Evolutionary conservation across 2,797 vertebrate genomes (phyloP).

Genomic region (Cossypha niveicapilla): DNA sequence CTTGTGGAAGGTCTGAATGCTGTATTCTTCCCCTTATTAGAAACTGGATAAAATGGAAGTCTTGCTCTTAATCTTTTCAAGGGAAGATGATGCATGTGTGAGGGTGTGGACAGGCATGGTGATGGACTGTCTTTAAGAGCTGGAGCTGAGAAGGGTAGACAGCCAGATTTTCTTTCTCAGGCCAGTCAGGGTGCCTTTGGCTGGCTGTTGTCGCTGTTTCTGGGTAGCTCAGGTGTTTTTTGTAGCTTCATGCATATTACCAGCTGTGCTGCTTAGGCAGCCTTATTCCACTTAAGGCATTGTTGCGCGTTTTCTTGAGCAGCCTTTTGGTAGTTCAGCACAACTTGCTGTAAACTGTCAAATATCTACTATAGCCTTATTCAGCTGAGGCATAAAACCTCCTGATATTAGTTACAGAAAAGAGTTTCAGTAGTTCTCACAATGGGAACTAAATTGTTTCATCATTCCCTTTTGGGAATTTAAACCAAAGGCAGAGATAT

Average conservation of each 20-base stretch:
- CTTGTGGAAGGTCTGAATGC: neutral
- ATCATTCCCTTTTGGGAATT: neutral
- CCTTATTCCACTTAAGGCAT: neutral
- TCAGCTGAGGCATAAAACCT: neutral
- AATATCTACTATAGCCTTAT: neutral
- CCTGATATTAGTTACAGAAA: neutral
- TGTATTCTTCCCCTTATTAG: neutral
- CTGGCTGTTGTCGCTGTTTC: neutral
- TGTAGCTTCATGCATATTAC: neutral
- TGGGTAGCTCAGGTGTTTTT: neutral
- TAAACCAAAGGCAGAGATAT: neutral
- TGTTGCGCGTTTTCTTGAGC: neutral
- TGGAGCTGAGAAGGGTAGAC: neutral
- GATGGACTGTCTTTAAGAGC: neutral
- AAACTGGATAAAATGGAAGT: neutral
- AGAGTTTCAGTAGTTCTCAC: neutral
- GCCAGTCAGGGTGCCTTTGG: neutral
- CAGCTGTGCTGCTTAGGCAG: neutral
- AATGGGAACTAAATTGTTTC: neutral
- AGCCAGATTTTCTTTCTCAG: neutral
- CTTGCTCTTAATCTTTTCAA: neutral
- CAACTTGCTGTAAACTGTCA: neutral
- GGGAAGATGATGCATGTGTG: neutral
- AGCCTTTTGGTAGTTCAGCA: neutral
- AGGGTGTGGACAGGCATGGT: fast-evolving